These are phyloP conservation scores for Amiota minor DNA, from an alignment of 2,888 invertebrate genomes.

Conservation along the genomic window DNA sequence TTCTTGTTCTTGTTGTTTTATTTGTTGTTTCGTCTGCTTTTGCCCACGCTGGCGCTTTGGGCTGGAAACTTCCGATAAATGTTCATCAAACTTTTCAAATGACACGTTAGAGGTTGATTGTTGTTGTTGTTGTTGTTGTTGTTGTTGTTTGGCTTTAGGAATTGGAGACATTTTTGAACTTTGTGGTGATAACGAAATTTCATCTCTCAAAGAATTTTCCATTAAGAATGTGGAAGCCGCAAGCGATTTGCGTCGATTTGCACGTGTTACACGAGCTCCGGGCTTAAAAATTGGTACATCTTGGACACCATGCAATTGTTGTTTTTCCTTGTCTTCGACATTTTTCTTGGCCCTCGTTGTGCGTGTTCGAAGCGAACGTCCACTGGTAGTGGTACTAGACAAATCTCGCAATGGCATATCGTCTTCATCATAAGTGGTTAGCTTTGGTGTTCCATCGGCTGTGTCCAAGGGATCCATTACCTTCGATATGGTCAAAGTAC, in stretches of 20 bases:
- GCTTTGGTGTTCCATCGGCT: neutral
- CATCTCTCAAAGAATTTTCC: no score
- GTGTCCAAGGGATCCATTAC: slow-evolving; percentile 13
- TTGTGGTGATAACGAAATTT: slow-evolving; percentile 49
- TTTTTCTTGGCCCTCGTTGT: neutral
- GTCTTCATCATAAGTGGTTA: neutral
- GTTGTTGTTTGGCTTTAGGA: slow-evolving; percentile 35
- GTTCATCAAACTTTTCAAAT: no score
- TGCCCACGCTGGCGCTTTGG: neutral
- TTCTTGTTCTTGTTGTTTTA: neutral
- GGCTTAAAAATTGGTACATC: slow-evolving; percentile 43
- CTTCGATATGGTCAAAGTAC: slow-evolving; percentile 8
- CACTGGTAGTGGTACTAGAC: neutral
- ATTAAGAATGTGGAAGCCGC: neutral
- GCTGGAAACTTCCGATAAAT: no score
- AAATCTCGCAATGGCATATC: neutral
- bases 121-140: neutral
- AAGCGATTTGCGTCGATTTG: slow-evolving; percentile 50
- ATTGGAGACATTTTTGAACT: slow-evolving; percentile 53
- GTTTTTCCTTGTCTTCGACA: neutral
- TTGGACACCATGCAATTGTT: slow-evolving; percentile 32
- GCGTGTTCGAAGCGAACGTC: slow-evolving; percentile 38
- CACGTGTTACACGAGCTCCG: slow-evolving; percentile 49
- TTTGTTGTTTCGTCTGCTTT: neutral
- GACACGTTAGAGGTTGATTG: neutral